phyloP scores from a whole-genome alignment of 2,888 invertebrate genomes.

The Tupiocoris notatus region DNA sequence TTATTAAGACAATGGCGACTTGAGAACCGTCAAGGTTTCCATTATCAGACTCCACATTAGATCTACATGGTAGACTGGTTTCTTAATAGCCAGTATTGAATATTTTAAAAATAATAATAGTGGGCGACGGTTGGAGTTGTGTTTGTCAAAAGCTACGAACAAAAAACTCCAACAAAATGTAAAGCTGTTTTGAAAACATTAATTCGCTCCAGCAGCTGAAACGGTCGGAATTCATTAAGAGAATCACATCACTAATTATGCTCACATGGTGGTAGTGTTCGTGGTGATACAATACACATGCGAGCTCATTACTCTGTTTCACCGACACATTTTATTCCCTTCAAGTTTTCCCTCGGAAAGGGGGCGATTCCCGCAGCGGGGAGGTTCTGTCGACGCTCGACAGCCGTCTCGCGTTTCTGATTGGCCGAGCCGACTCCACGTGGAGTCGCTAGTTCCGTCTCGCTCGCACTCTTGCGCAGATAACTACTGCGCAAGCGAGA shows the following conservation, averaged over 20 bases:
- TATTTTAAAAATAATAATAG: no score
- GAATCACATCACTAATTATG: not conserved
- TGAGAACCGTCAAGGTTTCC: no score
- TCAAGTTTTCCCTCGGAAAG: not conserved
- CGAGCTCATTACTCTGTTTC: not conserved
- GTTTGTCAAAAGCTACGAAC: no score
- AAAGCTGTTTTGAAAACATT: not conserved
- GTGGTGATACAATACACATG: not conserved
- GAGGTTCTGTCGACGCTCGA: conserved; percentile 17
- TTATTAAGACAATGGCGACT: no score
- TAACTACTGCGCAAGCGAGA: conserved; percentile 14
- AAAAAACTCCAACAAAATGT: not conserved
- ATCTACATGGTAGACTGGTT: no score
- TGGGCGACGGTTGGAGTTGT: no score
- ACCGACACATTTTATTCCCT: not conserved
- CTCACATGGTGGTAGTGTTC: not conserved
- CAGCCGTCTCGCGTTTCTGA: conserved; percentile 19
- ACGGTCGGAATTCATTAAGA: not conserved
- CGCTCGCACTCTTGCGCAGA: not conserved
- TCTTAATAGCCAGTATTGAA: no score
- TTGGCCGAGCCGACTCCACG: conserved; percentile 45
- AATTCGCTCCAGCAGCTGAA: not conserved
- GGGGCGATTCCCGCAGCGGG: not conserved
- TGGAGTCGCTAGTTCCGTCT: conserved; percentile 38
- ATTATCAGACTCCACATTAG: no score